These are phyloP conservation scores for Enteromius trimaculatus DNA, from an alignment of 2,797 vertebrate genomes.

Conservation along the genomic window DNA sequence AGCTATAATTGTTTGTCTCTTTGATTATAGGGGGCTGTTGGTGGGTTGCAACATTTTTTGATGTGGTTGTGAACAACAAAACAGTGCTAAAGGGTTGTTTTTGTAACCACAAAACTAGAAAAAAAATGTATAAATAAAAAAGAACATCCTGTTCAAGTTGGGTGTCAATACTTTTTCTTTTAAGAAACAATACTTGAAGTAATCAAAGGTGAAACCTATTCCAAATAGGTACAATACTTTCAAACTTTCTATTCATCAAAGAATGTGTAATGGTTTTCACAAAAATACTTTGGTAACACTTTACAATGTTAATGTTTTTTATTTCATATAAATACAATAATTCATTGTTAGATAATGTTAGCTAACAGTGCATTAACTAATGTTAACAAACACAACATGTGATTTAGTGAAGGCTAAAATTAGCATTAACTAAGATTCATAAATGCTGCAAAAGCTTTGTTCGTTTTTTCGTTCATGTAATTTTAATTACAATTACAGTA, in stretches of 20 bases:
- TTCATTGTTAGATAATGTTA: too few species aligned
- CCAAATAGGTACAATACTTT: background rate
- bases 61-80: background rate
- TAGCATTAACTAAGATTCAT: too few species aligned
- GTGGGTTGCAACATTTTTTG: background rate
- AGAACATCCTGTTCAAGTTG: background rate
- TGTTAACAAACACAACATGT: too few species aligned
- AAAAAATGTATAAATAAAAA: background rate
- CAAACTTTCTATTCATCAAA: background rate
- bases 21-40: background rate
- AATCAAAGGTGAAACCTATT: background rate
- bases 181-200: background rate
- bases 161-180: too few species aligned
- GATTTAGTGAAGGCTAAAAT: too few species aligned
- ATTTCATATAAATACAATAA: too few species aligned
- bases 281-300: background rate
- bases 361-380: too few species aligned
- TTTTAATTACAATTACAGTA: too few species aligned
- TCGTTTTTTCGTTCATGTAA: too few species aligned
- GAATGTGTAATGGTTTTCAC: background rate
- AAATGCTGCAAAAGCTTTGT: too few species aligned
- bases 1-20: background rate
- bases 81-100: background rate
- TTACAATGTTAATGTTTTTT: too few species aligned
- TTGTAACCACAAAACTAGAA: background rate